These are phyloP conservation scores for Hypotaenidia okinawae DNA, from an alignment of 2,797 vertebrate species.

Conservation along the genomic window DNA sequence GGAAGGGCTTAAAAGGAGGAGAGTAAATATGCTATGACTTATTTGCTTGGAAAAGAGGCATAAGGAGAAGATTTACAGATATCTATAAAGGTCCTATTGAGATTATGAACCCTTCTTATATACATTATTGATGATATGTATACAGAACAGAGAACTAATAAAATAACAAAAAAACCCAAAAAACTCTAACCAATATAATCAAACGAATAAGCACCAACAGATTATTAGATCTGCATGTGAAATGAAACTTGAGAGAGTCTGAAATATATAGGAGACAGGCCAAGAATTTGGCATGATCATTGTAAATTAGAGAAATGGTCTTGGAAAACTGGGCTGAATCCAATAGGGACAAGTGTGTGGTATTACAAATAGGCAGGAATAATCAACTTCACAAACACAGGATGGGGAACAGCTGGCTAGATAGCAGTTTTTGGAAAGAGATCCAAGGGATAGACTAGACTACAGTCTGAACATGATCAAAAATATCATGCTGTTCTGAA, in stretches of 20 bases:
- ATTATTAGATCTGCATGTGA: neutral
- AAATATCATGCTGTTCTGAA: conserved; percentile 33
- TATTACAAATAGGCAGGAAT: conserved; percentile 7
- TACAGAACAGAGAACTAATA: neutral
- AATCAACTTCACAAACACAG: neutral
- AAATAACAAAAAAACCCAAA: neutral
- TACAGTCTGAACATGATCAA: conserved; percentile 11
- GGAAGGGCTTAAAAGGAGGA: neutral
- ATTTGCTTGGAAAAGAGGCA: neutral
- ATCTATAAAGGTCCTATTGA: neutral
- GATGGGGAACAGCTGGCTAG: conserved; percentile 4
- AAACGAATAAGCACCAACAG: neutral
- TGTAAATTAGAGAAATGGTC: neutral
- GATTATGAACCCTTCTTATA: neutral
- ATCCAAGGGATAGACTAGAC: conserved; percentile 7
- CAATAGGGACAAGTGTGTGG: neutral
- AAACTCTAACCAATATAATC: rapidly evolving
- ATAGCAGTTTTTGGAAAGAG: conserved; percentile 16
- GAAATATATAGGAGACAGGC: neutral
- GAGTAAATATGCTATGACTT: neutral
- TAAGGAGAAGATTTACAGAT: neutral
- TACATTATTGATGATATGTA: neutral
- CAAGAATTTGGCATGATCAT: neutral
- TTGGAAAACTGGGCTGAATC: neutral
- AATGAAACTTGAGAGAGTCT: neutral